Evolutionary conservation across 2,113 vertebrate species (phyloP).

Genomic region (Lepisosteus oculatus): DNA sequence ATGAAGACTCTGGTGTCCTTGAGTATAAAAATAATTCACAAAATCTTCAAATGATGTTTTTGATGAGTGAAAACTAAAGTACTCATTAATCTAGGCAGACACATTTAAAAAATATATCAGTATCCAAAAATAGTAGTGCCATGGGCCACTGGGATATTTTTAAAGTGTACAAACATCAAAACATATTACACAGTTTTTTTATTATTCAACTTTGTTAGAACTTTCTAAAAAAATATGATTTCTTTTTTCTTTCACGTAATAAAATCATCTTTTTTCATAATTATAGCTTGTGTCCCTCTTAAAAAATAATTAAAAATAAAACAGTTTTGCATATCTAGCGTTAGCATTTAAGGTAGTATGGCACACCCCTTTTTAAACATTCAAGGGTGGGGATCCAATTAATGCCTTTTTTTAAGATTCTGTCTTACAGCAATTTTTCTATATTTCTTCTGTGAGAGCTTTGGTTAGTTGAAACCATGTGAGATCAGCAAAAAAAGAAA

Average conservation of each 20-base stretch:
- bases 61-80: conserved; percentile 66
- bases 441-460: conserved; percentile 84
- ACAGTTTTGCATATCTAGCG: conserved; percentile 97
- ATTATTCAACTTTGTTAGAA: conserved; percentile 79
- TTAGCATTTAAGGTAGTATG: conserved; percentile 99
- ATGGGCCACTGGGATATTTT: conserved; percentile 75
- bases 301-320: conserved; percentile 82
- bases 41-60: conserved; percentile 50
- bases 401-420: conserved; percentile 75
- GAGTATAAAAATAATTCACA: conserved; percentile 51
- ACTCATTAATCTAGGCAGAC: conserved; percentile 74
- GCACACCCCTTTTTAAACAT: conserved; percentile 88
- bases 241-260: conserved; percentile 78
- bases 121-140: conserved; percentile 72
- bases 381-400: conserved; percentile 84
- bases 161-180: conserved; percentile 83
- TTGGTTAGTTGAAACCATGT: conserved; percentile 97
- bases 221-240: conserved; percentile 82
- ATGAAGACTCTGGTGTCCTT: conserved; percentile 61
- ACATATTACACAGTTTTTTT: conserved; percentile 73
- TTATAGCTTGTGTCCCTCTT: conserved; percentile 86
- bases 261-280: conserved; percentile 73
- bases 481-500: conserved; percentile 76
- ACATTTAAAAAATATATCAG: conserved; percentile 66
- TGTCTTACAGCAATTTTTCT: conserved; percentile 66